Evolutionary conservation across 2,113 vertebrate genomes (phyloP).

Genomic region (Ophiodon elongatus): DNA sequence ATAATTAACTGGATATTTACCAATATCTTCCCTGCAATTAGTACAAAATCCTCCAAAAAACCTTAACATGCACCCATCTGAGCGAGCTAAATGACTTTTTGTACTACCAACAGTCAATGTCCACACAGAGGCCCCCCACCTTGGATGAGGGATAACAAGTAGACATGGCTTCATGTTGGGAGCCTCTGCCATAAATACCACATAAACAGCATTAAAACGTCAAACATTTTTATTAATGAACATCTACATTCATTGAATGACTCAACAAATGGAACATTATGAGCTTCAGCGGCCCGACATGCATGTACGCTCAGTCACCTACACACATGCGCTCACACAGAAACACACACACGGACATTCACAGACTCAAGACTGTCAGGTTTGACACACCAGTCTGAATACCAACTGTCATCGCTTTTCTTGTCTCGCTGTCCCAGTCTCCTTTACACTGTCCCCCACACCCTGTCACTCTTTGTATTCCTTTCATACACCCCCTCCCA

Average conservation of each 20-base stretch:
- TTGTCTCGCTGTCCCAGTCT: slow-evolving; percentile 44
- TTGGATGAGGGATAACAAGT: not conserved
- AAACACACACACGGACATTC: slow-evolving; percentile 14
- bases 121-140: not conserved
- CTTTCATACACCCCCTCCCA: slow-evolving; percentile 37
- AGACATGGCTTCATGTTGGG: not conserved
- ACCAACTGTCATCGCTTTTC: slow-evolving; percentile 48
- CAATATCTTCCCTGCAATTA: not conserved
- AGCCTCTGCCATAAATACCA: not conserved
- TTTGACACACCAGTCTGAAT: slow-evolving; percentile 51
- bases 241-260: not conserved
- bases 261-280: not conserved
- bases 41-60: not conserved
- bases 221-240: too few relatives aligned
- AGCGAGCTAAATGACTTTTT: not conserved
- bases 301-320: not conserved
- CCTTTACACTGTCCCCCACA: slow-evolving; percentile 51
- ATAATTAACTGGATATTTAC: not conserved
- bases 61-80: not conserved
- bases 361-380: slow-evolving; percentile 42
- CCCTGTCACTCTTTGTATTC: slow-evolving; percentile 44
- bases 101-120: not conserved
- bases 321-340: not conserved
- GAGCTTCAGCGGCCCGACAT: not conserved
- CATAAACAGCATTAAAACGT: not conserved